These are phyloP conservation scores for Drosophila prolongata DNA, from an alignment of 2,888 invertebrate genomes.

Conservation along the genomic window DNA sequence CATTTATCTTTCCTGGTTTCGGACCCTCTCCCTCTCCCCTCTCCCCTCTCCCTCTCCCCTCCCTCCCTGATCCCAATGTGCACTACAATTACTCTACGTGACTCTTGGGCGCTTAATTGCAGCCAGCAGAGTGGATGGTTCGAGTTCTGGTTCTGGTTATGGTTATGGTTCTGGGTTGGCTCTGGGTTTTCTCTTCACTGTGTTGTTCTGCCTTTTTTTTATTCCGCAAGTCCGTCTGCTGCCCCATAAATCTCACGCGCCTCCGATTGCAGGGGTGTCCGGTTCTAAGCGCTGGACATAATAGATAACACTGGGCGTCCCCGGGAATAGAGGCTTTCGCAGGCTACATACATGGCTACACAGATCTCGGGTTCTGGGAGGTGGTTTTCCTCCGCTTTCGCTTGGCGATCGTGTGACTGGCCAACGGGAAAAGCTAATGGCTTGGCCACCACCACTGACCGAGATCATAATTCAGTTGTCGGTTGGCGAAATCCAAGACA, in stretches of 20 bases:
- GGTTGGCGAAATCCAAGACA: slow-evolving; percentile 48
- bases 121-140: slow-evolving; percentile 26
- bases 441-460: slow-evolving; percentile 55
- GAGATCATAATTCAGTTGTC: slow-evolving; percentile 64
- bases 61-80: slow-evolving; percentile 4
- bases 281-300: slow-evolving; percentile 53
- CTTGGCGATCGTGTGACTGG: slow-evolving; percentile 30
- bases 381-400: slow-evolving; percentile 15
- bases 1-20: slow-evolving; percentile 59
- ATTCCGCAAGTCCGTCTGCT: slow-evolving; percentile 31
- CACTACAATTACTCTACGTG: slow-evolving; percentile 44
- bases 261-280: slow-evolving; percentile 66
- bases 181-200: slow-evolving; percentile 1
- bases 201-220: background rate
- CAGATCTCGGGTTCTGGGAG: slow-evolving; percentile 37
- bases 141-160: slow-evolving; percentile 13
- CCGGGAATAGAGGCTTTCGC: no score
- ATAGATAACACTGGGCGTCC: slow-evolving; percentile 48
- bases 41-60: background rate
- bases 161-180: slow-evolving; percentile 2
- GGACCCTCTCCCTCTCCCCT: background rate
- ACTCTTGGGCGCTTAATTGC: slow-evolving; percentile 58
- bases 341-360: slow-evolving; percentile 11
- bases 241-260: slow-evolving; percentile 72
- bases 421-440: slow-evolving; percentile 6